These are phyloP conservation scores for Gorsachius magnificus DNA, from an alignment of 2,797 vertebrate genomes.

Conservation along the genomic window DNA sequence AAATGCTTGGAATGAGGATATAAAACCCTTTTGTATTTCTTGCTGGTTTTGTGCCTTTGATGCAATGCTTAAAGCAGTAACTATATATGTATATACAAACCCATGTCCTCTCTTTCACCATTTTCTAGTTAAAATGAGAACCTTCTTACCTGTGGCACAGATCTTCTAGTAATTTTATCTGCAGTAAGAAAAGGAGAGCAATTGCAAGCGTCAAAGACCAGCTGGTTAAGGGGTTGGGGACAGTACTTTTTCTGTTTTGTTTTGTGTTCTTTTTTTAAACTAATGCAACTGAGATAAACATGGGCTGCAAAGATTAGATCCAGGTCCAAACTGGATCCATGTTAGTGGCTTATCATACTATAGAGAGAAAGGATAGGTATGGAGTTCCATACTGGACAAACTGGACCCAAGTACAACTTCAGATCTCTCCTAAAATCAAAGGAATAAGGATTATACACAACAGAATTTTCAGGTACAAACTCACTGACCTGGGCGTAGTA, in stretches of 20 bases:
- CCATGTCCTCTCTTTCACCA: neutral
- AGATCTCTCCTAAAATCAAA: neutral
- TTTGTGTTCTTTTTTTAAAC: neutral
- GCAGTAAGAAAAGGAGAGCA: constrained; percentile 9
- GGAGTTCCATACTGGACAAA: neutral
- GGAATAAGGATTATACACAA: neutral
- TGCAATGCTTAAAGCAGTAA: constrained; percentile 5
- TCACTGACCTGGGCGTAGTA: neutral
- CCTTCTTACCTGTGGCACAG: constrained; percentile 8
- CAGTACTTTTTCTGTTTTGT: neutral
- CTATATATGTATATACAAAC: neutral
- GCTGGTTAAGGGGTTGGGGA: neutral
- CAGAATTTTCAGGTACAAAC: neutral
- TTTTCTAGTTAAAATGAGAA: constrained; percentile 21
- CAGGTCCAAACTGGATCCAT: neutral
- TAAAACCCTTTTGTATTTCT: constrained; percentile 30
- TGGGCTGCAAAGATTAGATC: neutral
- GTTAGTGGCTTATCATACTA: neutral
- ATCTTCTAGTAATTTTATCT: constrained; percentile 15
- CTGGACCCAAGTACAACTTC: neutral
- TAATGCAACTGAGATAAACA: neutral
- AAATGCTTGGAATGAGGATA: neutral
- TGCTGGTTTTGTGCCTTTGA: constrained; percentile 1
- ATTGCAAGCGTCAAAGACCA: neutral
- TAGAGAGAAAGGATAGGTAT: neutral